A percentile compares a stretch with the other conserved stretches of the same genome.
Conservation (phyloP, 1,140 invertebrate genomes). For the honey bee (Apis mellifera) region DNA sequence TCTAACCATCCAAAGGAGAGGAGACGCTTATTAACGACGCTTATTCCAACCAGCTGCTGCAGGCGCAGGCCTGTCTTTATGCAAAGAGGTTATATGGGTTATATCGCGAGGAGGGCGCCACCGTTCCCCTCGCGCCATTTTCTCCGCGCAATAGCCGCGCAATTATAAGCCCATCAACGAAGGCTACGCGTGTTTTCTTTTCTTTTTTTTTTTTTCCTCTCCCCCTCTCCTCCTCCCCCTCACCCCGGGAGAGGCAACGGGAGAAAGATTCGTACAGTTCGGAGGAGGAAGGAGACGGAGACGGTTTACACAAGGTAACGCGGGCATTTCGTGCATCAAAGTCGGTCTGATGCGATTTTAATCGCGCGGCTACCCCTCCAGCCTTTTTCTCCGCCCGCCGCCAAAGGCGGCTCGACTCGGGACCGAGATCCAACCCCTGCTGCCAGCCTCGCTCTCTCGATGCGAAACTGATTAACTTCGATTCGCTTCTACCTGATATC, state of each 20-base stretch:
- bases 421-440: conserved; percentile 63
- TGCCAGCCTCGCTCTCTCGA: conserved; percentile 12
- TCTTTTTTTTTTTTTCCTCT: background rate
- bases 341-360: conserved; percentile 75
- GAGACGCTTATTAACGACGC: conserved; percentile 26
- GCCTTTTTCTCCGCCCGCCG: conserved; percentile 57
- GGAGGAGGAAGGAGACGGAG: too few relatives aligned
- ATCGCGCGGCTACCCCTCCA: conserved; percentile 69
- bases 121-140: background rate
- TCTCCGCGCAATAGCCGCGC: conserved; percentile 62
- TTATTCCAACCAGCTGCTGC: background rate
- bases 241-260: too few relatives aligned
- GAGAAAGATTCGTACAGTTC: too few relatives aligned
- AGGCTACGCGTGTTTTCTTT: conserved; percentile 51
- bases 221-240: too few relatives aligned
- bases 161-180: conserved; percentile 77
- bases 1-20: too few relatives aligned
- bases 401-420: conserved; percentile 34
- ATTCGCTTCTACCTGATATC: conserved; percentile 37
- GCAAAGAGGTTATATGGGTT: conserved; percentile 21
- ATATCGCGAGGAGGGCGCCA: background rate
- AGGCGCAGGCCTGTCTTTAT: conserved; percentile 39
- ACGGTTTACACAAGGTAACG: conserved; percentile 58
- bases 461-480: conserved; percentile 66
- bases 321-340: conserved; percentile 72